phyloP scores from a whole-genome alignment of 2,797 vertebrate genomes.

The Pipistrellus pipistrellus region DNA sequence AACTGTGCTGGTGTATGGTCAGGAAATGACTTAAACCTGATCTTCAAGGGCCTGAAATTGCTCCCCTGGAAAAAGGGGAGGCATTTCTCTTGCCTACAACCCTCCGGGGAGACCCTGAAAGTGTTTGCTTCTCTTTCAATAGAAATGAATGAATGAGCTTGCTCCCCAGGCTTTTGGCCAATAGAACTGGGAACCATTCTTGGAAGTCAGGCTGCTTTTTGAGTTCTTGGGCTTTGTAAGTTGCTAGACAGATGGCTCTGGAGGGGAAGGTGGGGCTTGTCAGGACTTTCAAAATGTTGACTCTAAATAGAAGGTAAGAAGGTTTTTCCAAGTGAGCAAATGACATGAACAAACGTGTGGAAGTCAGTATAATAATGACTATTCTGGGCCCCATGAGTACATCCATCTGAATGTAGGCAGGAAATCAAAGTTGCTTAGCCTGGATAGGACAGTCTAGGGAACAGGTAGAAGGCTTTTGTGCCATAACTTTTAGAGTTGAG shows the following conservation, averaged over 20 bases:
- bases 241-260: constrained; percentile 64
- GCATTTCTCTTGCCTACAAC: constrained; percentile 78
- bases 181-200: constrained; percentile 64
- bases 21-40: constrained; percentile 85
- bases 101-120: constrained; percentile 65
- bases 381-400: not conserved
- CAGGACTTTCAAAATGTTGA: constrained; percentile 41
- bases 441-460: not conserved
- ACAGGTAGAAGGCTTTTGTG: not conserved
- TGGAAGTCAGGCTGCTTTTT: constrained; percentile 42
- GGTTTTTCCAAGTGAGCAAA: constrained; percentile 52
- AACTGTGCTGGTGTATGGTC: constrained; percentile 62
- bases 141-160: constrained; percentile 53
- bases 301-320: constrained; percentile 34
- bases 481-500: not conserved
- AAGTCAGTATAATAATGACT: constrained; percentile 20
- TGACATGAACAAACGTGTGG: not conserved
- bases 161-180: constrained; percentile 60
- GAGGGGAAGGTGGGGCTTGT: constrained; percentile 11
- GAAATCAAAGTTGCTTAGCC: constrained; percentile 17
- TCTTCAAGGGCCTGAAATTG: constrained; percentile 78
- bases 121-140: constrained; percentile 74
- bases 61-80: constrained; percentile 78
- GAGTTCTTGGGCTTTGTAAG: constrained; percentile 37
- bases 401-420: not conserved